Percentiles rank a stretch among this genome's conserved stretches.
phyloP scores from a whole-genome alignment of 2,888 invertebrate species.

The Thysanoteuthis rhombus region DNA sequence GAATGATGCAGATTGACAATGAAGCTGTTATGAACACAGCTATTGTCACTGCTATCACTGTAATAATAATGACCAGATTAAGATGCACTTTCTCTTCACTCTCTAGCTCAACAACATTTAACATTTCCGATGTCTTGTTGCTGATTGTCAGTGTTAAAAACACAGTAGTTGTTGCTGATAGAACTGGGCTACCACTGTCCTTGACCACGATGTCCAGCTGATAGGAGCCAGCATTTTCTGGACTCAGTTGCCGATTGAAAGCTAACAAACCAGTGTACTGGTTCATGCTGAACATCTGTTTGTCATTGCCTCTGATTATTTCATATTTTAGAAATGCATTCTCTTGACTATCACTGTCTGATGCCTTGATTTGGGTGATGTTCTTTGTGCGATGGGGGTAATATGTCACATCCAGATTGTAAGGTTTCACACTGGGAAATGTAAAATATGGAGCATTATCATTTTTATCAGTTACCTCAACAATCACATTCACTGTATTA shows the following conservation, averaged over 20 bases:
- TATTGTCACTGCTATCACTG: background rate
- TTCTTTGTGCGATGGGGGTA: background rate
- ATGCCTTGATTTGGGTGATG: background rate
- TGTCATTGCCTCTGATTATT: background rate
- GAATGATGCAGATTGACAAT: background rate
- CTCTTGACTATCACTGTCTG: background rate
- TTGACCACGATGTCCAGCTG: background rate
- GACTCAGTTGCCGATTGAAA: background rate
- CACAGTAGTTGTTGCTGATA: slow-evolving; percentile 12
- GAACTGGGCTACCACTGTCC: background rate
- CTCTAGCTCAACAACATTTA: background rate
- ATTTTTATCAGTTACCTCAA: slow-evolving; percentile 1
- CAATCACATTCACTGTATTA: background rate
- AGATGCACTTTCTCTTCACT: background rate
- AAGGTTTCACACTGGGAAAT: slow-evolving; percentile 12
- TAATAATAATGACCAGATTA: background rate
- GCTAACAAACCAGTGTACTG: slow-evolving; percentile 12
- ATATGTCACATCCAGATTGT: slow-evolving; percentile 12
- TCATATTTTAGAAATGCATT: slow-evolving; percentile 12
- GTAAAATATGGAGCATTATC: slow-evolving; percentile 12
- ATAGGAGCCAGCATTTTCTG: background rate
- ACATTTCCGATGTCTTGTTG: background rate
- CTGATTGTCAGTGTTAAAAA: background rate
- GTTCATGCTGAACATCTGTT: background rate
- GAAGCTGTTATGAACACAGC: background rate